Evolutionary conservation across 2,888 invertebrate species (phyloP).

Genomic region (Prosopocoilus inquinatus): DNA sequence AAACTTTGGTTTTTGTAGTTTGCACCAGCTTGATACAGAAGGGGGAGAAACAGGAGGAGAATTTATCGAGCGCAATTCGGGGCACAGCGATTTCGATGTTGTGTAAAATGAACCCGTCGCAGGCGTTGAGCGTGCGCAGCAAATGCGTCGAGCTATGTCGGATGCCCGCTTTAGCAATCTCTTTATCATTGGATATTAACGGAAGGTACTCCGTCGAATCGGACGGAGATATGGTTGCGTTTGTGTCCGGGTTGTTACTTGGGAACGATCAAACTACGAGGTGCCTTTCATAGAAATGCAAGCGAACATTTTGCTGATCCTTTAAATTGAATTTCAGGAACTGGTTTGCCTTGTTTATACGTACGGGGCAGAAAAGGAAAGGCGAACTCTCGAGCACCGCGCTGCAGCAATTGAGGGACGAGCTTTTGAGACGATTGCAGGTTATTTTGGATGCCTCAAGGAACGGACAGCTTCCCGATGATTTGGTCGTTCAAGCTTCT

Average conservation of each 20-base stretch:
- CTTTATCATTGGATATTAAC: conserved; percentile 70
- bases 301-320: not conserved
- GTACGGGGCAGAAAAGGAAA: conserved; percentile 82
- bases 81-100: conserved; percentile 74
- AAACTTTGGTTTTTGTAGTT: conserved; percentile 55
- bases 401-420: conserved; percentile 70
- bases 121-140: conserved; percentile 79
- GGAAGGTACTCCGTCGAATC: conserved; percentile 31
- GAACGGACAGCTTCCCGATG: conserved; percentile 59
- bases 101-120: conserved; percentile 86
- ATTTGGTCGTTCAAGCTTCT: conserved; percentile 80
- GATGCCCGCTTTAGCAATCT: conserved; percentile 85
- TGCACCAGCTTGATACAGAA: conserved; percentile 80
- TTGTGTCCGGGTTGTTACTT: conserved; percentile 77
- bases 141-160: conserved; percentile 87
- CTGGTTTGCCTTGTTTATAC: conserved; percentile 91
- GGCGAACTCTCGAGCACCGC: conserved; percentile 70
- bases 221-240: conserved; percentile 50
- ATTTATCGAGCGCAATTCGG: conserved; percentile 71
- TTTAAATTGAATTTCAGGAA: conserved; percentile 53
- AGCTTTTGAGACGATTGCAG: conserved; percentile 71
- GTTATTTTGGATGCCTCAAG: conserved; percentile 62
- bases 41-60: conserved; percentile 90
- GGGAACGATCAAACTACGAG: conserved; percentile 83
- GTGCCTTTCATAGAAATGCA: too few species aligned